Evolutionary conservation across 1,140 invertebrate genomes (phyloP).

Genomic region (Pogonomyrmex californicus): DNA sequence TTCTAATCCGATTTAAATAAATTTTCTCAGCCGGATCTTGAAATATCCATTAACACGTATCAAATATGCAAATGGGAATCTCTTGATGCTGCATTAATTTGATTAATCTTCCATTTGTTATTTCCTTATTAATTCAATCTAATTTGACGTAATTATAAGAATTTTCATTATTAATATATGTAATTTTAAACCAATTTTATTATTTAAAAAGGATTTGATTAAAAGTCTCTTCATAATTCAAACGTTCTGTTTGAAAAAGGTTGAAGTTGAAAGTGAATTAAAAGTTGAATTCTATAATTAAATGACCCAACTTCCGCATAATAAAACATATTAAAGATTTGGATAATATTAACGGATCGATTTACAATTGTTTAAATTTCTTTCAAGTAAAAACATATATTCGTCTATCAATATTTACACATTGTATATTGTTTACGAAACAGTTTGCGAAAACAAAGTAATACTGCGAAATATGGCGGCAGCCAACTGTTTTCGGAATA

Average conservation of each 20-base stretch:
- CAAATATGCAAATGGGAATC: neutral
- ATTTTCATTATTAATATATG: neutral
- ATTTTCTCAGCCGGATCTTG: neutral
- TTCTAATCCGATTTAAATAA: neutral
- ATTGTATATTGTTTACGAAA: slow-evolving; percentile 26
- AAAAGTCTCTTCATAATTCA: neutral
- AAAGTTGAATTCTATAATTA: slow-evolving; percentile 21
- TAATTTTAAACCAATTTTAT: neutral
- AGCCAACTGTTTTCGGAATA: neutral
- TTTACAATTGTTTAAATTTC: slow-evolving; percentile 10
- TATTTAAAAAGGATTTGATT: neutral
- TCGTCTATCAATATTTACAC: slow-evolving; percentile 18
- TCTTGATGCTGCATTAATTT: neutral
- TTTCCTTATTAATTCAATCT: neutral
- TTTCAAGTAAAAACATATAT: neutral
- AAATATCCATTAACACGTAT: slow-evolving; percentile 1
- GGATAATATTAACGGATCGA: neutral
- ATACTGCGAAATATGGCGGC: neutral
- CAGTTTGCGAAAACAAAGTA: slow-evolving; percentile 29
- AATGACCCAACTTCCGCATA: neutral
- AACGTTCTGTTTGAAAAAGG: neutral
- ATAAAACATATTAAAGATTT: neutral
- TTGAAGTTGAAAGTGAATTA: neutral
- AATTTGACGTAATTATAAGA: neutral
- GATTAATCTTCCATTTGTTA: neutral